Evolutionary conservation across 2,113 vertebrate genomes (phyloP).

Genomic region (Gulo gulo): DNA sequence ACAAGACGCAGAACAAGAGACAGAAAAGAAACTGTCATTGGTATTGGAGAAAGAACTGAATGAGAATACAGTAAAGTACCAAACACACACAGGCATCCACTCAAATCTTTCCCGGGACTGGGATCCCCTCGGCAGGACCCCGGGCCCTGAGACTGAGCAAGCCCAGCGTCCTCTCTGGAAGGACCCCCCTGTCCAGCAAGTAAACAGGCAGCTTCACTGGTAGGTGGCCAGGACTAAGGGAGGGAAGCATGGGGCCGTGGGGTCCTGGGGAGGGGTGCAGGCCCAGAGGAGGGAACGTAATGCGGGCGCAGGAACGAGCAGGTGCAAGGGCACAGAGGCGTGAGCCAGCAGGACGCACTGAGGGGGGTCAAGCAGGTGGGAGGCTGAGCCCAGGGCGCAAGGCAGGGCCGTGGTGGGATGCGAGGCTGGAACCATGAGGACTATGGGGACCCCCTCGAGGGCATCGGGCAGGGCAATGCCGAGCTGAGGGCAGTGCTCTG

Average conservation of each 20-base stretch:
- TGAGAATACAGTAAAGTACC: accelerated
- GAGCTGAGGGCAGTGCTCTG: background rate
- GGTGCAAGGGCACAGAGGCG: background rate
- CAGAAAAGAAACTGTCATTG: background rate
- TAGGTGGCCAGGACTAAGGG: background rate
- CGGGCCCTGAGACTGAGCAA: background rate
- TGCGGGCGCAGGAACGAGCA: background rate
- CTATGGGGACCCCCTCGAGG: background rate
- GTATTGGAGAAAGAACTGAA: background rate
- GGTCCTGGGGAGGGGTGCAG: background rate
- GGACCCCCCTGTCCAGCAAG: background rate
- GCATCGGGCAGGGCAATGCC: background rate
- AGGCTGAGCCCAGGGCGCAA: background rate
- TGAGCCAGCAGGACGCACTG: accelerated
- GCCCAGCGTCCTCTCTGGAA: background rate
- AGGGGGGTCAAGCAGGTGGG: background rate
- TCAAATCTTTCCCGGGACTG: too few relatives aligned
- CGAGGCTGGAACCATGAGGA: background rate
- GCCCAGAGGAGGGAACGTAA: background rate
- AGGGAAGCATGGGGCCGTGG: background rate
- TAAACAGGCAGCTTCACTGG: background rate
- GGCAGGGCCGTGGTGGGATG: background rate
- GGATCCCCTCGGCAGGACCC: background rate
- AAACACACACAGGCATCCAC: background rate
- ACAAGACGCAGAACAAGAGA: slow-evolving; percentile 66